Base-by-base conservation (phyloP, 2,113 vertebrate species). In the Chaetorhynchus papuensis region DNA sequence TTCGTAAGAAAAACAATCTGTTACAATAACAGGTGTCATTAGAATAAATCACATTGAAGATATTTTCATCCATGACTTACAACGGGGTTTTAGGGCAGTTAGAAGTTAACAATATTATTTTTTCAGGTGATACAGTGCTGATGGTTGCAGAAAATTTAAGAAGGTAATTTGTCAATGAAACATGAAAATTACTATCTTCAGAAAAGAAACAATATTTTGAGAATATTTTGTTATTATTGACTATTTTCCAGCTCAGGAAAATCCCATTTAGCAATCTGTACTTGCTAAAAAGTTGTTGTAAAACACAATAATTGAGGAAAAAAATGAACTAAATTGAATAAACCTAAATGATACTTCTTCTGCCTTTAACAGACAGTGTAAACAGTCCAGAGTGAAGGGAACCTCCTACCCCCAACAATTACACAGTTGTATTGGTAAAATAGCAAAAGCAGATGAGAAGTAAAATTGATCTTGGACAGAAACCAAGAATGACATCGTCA, bases 71-170 rank as follows among this genome's bases (percentile, higher is more conserved):
- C 23, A 18, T 63, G 37, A 76, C 2, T 72, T 90, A 10, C 8
- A 66, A 44, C 2, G 56, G 21, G 16, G 5, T 57, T 83, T 54
- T 90, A 35, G 20, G 50, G 44, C 68, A 93, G 39, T 47, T 80
- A 54, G 44, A 94, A 92, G 45, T 26, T 19, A 95, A 77, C 47
- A 50, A 71, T 93, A 39, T 89, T 64, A 71, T 94, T 96, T 97
- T 89, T 89, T 93, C 65, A 93, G 59, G n/a, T 93, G 86, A 76
- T 90, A 70, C 11, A 64, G 45, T 93, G 72, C 56, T 90, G 65
- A 68, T 88, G 61, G 30, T 82, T 90, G 75, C 54, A 83, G 79
- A 97, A 97, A 97, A 93, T 94, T 61, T 83, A 95, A 78, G 79
- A 91, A 78, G 30, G 7, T 24, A 90, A 68, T 91, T 88, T 91